A percentile compares a stretch with the other conserved stretches of the same genome.
Evolutionary conservation across 2,888 invertebrate species (phyloP).

Genomic region (Xestoiulus laeticollis): DNA sequence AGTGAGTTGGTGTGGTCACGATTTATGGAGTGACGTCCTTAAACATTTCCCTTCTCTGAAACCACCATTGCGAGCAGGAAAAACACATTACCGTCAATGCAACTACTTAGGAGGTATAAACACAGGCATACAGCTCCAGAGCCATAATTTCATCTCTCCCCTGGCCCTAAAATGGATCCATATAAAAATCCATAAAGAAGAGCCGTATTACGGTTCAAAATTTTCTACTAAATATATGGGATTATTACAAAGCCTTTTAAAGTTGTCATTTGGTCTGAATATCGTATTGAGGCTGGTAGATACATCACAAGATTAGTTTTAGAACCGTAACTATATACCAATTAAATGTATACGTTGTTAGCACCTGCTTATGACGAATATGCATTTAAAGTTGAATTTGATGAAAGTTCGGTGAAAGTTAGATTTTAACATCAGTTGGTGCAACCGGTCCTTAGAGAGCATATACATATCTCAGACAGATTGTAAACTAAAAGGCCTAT

Average conservation of each 20-base stretch:
- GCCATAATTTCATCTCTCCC: conserved; percentile 21
- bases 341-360: not conserved
- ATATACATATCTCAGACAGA: too few species aligned
- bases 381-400: too few species aligned
- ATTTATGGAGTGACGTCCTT: conserved; percentile 5
- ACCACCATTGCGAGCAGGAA: not conserved
- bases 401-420: too few species aligned
- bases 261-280: not conserved
- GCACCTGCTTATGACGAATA: too few species aligned
- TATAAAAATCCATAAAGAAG: conserved; percentile 2
- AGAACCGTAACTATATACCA: not conserved
- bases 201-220: not conserved
- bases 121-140: not conserved
- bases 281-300: not conserved
- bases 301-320: not conserved
- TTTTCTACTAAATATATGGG: conserved; percentile 34
- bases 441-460: too few species aligned
- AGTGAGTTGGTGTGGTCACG: not conserved
- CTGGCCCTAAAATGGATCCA: not conserved
- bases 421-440: too few species aligned
- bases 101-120: conserved; percentile 34
- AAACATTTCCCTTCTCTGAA: conserved; percentile 24
- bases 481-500: too few species aligned
- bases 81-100: conserved; percentile 43
- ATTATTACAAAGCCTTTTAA: not conserved